phyloP scores from a whole-genome alignment of 2,888 invertebrate species.

The Caradrina clavipalpis region DNA sequence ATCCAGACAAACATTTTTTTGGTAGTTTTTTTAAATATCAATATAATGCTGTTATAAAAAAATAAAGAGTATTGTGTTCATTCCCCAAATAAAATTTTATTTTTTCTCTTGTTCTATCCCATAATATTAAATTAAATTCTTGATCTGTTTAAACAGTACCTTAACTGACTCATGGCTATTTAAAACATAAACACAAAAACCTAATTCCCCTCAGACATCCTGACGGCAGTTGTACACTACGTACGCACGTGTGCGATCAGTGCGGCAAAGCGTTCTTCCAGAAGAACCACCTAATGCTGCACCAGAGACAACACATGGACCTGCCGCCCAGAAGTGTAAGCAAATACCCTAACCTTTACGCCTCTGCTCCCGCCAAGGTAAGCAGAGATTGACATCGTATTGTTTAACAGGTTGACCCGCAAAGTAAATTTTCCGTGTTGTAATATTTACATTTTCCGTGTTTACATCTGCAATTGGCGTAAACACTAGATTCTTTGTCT shows the following conservation, averaged over 20 bases:
- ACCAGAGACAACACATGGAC: slow-evolving; percentile 95
- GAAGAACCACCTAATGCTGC: slow-evolving; percentile 95
- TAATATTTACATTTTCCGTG: no score
- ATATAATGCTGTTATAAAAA: no score
- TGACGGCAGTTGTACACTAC: slow-evolving; percentile 94
- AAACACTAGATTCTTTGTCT: no score
- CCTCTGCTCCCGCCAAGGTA: slow-evolving; percentile 46
- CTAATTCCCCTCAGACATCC: slow-evolving; percentile 90
- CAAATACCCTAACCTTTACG: slow-evolving; percentile 54
- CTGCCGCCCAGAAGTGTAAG: slow-evolving; percentile 89
- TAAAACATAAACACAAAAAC: background rate
- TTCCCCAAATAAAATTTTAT: no score
- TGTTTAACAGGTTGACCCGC: background rate
- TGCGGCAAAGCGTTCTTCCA: slow-evolving; percentile 97
- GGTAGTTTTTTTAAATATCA: no score
- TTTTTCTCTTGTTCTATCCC: no score
- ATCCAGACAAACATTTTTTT: no score
- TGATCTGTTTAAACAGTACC: no score
- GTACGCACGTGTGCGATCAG: slow-evolving; percentile 95
- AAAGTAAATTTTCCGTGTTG: background rate
- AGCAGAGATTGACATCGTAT: slow-evolving; percentile 23
- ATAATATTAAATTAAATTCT: no score
- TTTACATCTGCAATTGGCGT: no score
- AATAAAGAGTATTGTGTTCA: no score
- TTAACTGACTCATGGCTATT: no score